Percentiles rank a stretch among this genome's conserved stretches.
phyloP scores from a whole-genome alignment of 2,888 invertebrate species.

The Sympetrum striolatum region DNA sequence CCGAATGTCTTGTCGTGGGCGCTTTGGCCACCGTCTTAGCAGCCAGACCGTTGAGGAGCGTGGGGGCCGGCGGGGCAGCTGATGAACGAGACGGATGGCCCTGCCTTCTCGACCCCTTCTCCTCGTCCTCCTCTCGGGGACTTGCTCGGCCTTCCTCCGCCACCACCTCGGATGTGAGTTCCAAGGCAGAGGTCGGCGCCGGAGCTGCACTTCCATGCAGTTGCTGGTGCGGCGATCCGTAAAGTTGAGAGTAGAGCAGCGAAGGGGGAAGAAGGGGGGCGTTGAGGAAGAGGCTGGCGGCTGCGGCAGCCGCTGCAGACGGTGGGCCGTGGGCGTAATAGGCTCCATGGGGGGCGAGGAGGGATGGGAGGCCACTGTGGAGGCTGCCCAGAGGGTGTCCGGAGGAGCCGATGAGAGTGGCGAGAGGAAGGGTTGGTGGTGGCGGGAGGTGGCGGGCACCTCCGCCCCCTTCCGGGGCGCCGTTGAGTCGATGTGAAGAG shows the following conservation, averaged over 20 bases:
- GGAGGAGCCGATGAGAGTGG: conserved; percentile 38
- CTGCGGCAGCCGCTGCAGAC: conserved; percentile 45
- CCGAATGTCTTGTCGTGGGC: conserved; percentile 10
- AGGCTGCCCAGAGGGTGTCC: conserved; percentile 53
- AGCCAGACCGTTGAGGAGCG: conserved; percentile 5
- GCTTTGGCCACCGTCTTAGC: conserved; percentile 3
- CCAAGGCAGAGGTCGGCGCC: not conserved
- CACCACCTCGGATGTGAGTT: not conserved
- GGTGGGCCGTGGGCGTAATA: conserved; percentile 18
- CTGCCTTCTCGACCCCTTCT: not conserved
- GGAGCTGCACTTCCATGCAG: not conserved
- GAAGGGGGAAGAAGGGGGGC: conserved; percentile 77
- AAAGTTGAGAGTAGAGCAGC: conserved; percentile 76
- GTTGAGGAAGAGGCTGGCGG: conserved; percentile 68
- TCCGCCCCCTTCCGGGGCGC: conserved; percentile 44
- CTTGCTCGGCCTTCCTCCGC: not conserved
- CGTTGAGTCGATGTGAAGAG: conserved; percentile 1
- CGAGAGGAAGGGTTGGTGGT: not conserved
- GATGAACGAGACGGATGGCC: not conserved
- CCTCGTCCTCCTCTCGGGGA: not conserved
- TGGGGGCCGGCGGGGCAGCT: not conserved
- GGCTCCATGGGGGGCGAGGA: conserved; percentile 43
- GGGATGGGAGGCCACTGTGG: conserved; percentile 52
- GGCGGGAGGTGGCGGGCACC: conserved; percentile 4
- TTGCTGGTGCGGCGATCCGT: conserved; percentile 62